These are phyloP conservation scores for Pelobates cultripes DNA, from an alignment of 2,797 vertebrate species.

Conservation along the genomic window DNA sequence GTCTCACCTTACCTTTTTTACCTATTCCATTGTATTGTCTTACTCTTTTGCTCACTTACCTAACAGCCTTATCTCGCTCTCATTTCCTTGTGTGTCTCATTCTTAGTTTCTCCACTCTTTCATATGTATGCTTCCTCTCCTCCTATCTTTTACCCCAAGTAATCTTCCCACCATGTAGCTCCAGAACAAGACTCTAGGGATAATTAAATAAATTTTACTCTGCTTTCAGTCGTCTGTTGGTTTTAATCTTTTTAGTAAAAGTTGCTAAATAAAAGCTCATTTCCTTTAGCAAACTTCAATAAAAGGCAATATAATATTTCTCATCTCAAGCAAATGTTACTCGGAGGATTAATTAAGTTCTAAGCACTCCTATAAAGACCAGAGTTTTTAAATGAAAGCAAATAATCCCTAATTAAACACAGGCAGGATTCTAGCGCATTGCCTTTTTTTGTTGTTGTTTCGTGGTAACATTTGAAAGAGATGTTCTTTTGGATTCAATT, in stretches of 20 bases:
- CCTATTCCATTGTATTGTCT: too few species aligned
- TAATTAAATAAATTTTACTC: background rate
- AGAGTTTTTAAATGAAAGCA: conserved; percentile 33
- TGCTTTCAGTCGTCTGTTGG: background rate
- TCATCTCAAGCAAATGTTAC: conserved; percentile 32
- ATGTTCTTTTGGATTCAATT: too few species aligned
- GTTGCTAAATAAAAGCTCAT: background rate
- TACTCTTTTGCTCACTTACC: too few species aligned
- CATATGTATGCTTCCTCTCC: too few species aligned
- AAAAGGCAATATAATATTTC: conserved; percentile 7
- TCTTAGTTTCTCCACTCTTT: too few species aligned
- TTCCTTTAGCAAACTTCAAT: conserved; percentile 5
- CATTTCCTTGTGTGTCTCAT: too few species aligned
- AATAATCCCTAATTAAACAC: conserved; percentile 40
- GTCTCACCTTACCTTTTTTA: too few species aligned
- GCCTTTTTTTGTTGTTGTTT: background rate
- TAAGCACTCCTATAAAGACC: background rate
- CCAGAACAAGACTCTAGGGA: background rate
- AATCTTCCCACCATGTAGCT: background rate
- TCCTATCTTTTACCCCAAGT: background rate
- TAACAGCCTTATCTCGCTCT: too few species aligned
- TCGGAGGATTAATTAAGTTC: conserved; percentile 42
- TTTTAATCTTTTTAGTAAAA: background rate
- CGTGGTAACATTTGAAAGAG: too few species aligned
- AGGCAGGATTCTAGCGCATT: conserved; percentile 14